Conservation (phyloP, 2,888 invertebrate species). For the Eupeodes latifasciatus region DNA sequence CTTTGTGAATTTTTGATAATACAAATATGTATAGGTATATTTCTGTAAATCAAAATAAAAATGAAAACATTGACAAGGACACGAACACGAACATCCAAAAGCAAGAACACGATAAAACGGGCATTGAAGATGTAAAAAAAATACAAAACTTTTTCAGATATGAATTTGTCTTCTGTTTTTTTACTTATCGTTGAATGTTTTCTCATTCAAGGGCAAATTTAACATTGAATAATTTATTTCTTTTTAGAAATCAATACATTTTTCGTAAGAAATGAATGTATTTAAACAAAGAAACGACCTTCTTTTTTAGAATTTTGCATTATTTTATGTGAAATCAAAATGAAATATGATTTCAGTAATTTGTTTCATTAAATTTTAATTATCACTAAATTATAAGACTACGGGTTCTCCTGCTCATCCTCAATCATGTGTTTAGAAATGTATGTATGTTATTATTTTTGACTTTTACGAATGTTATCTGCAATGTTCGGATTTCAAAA, state of each 20-base stretch:
- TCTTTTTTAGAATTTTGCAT: neutral
- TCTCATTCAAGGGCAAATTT: constrained; percentile 4
- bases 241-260: neutral
- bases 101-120: neutral
- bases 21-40: neutral
- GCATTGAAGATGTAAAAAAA: constrained; percentile 1
- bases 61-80: neutral
- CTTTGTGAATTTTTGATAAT: constrained; percentile 1
- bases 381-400: no score
- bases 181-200: neutral
- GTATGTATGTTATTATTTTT: no score
- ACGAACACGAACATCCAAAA: neutral
- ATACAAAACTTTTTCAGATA: neutral
- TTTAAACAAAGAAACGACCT: neutral
- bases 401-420: no score
- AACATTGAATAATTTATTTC: neutral
- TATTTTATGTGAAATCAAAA: no score
- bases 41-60: neutral
- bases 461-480: no score
- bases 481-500: no score
- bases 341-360: no score
- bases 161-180: neutral
- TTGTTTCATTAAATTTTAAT: no score
- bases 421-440: no score
- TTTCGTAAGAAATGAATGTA: neutral